Evolutionary conservation across 2,888 invertebrate genomes (phyloP), one percentile per base, ranked within the genome.

Genomic region (Hyposoter dolosus): DNA sequence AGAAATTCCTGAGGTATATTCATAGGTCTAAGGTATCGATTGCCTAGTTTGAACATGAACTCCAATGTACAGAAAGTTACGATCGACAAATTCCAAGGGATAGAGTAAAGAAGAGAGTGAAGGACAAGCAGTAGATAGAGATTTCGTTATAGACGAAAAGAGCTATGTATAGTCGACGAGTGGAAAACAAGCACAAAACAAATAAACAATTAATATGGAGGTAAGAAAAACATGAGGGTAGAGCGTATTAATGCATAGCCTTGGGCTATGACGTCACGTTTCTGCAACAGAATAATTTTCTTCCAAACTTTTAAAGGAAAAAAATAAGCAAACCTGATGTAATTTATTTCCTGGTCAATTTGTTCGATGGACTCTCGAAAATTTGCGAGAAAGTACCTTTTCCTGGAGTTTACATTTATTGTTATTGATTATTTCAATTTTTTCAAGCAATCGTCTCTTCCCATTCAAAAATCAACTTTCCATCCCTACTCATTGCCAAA

Each of bases 1-100:
- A 40, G 60, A 63, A 45, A 72, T 72, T 47, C 60, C 60, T 19
- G 19, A 40, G 47, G 74, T 66, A 71, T 72, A 77, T 77, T 50
- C 40, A 74, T 75, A 35, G 71, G 68, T 45, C 75, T 71, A 40
- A 63, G 65, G 60, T 80, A 80, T 80, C 84, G 80, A 79, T 80
- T 76, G 15, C 75, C 40, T n/a, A 43, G 35, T 43, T 45, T 53
- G 68, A 79, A 83, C 47, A 65, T 65, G 19, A 56, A 78, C 60
- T 23, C 15, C 23, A 50, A 50, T 43, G n/a, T 78, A 56, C 43
- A 72, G 71, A 43, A 60, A 65, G 43, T 82, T 71, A 83, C 56
- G 9, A 65, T 28, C 45, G 53, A 47, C 17, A 65, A 71, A 77
- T 76, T 35, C 23, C 50, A 45, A 50, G 63, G 23, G 50, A 69